phyloP scores from a whole-genome alignment of 2,888 invertebrate genomes.

The Tachina lurida region DNA sequence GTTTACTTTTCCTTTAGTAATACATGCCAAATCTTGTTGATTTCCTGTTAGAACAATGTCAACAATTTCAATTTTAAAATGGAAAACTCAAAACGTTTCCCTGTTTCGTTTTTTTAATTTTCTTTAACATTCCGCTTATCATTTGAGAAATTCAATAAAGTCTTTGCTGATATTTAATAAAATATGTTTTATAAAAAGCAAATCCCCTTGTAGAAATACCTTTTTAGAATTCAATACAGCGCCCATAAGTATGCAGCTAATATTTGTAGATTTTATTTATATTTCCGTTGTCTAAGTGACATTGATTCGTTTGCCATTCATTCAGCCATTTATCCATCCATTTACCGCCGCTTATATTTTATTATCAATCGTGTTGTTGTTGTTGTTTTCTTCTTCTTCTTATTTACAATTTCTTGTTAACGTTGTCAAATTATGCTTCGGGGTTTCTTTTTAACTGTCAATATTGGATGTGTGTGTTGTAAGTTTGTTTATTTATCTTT shows the following conservation, averaged over 20 bases:
- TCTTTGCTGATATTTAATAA: conserved; percentile 57
- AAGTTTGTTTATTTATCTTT: conserved; percentile 47
- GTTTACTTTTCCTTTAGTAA: conserved; percentile 17
- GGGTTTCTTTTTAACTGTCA: conserved; percentile 55
- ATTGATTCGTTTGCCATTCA: conserved; percentile 65
- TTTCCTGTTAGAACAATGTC: conserved; percentile 55
- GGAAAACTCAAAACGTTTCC: conserved; percentile 11
- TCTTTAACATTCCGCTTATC: conserved; percentile 34
- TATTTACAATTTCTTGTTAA: neutral
- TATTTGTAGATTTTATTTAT: conserved; percentile 68
- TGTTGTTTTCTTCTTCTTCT: conserved; percentile 1
- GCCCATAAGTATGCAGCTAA: conserved; percentile 69
- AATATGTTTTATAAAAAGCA: conserved; percentile 43
- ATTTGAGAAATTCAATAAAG: conserved; percentile 64
- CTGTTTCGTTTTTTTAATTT: neutral
- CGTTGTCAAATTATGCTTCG: conserved; percentile 68
- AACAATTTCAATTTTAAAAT: conserved; percentile 59
- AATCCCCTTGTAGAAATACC: conserved; percentile 50
- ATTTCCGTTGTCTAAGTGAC: conserved; percentile 71
- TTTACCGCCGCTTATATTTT: conserved; percentile 38
- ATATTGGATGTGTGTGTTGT: conserved; percentile 19
- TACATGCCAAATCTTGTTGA: conserved; percentile 25
- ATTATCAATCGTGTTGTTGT: conserved; percentile 51
- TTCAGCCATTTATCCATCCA: conserved; percentile 40
- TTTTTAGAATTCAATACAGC: conserved; percentile 55